Evolutionary conservation across 2,113 vertebrate species (phyloP), one percentile per base, ranked within the genome.

Genomic region (Phrynocephalus versicolor): DNA sequence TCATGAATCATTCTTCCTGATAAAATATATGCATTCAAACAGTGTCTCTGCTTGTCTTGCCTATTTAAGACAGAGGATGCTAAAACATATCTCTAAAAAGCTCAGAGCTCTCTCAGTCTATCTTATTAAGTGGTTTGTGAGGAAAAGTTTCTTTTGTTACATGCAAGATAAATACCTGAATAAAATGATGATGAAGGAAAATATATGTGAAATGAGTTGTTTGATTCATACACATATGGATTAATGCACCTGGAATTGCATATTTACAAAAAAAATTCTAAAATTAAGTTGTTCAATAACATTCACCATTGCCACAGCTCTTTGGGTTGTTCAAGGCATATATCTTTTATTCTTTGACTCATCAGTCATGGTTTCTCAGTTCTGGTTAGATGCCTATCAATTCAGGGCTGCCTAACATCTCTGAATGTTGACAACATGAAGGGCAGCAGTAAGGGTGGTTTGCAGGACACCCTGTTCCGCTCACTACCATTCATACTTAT

Each of bases 91-190:
- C 77, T 85, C 16, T 81, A 86, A 25, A 33, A 82, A 33, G 55
- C 39, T 70, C 45, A 91, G 88, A 88, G 88, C 85, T 87, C 79
- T 87, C 79, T 30, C 79, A 79, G 23, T 23, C 73, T 33, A 89
- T 23, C 86, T 27, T 64, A 82, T 69, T 83, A 80, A 76, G 86
- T 85, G 79, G 2, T 27, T 0, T 85, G 33, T 30, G 80, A 72
- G 25, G 1, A 33, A 23, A 79, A 16, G 88, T 23, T 77, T 13
- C 71, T 87, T 87, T 67, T 65, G 67, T 83, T 77, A 37, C 0
- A 12, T 9, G 10, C 65, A 73, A 82, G 25, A 15, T 51, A 72
- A 41, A 0, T 33, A 2, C 10, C 10, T 73, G 37, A 81, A 76
- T 15, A 1, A 86, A 62, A 80, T 15, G 2, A 27, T 16, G 6